phyloP scores from a whole-genome alignment of 2,797 vertebrate species.

The Aulostomus chinensis region DNA sequence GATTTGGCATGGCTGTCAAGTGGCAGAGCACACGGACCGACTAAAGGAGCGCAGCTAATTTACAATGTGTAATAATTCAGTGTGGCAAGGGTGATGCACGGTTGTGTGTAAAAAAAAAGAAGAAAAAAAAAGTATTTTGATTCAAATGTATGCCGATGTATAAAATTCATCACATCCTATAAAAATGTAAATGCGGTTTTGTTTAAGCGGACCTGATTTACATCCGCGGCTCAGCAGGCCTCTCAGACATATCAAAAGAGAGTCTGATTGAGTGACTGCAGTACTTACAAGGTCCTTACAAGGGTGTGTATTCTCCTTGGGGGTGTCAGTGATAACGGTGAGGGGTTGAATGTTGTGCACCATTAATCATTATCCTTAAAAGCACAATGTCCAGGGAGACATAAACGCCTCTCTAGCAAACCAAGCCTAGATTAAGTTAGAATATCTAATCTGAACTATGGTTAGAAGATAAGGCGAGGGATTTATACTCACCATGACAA shows the following conservation, averaged over 20 bases:
- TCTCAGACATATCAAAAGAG: constrained; percentile 16
- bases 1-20: constrained; percentile 47
- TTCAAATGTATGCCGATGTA: constrained; percentile 15
- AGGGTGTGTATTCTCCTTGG: constrained; percentile 7
- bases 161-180: constrained; percentile 48
- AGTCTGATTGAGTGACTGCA: constrained; percentile 16
- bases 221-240: neutral
- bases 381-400: constrained; percentile 11
- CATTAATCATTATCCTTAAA: constrained; percentile 33
- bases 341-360: constrained; percentile 12
- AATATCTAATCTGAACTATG: constrained; percentile 39
- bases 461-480: constrained; percentile 7
- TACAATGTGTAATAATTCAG: constrained; percentile 23
- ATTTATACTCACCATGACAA: constrained; percentile 92
- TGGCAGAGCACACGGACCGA: constrained; percentile 22
- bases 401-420: constrained; percentile 28
- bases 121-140: constrained; percentile 27
- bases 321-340: constrained; percentile 15
- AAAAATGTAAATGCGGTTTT: constrained; percentile 58
- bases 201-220: constrained; percentile 43
- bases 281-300: constrained; percentile 27
- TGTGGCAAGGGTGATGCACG: constrained; percentile 7
- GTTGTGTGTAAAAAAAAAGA: constrained; percentile 13
- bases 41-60: constrained; percentile 38
- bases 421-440: constrained; percentile 31